phyloP scores from a whole-genome alignment of 1,140 invertebrate genomes.

The Andrena cerasifolii region DNA sequence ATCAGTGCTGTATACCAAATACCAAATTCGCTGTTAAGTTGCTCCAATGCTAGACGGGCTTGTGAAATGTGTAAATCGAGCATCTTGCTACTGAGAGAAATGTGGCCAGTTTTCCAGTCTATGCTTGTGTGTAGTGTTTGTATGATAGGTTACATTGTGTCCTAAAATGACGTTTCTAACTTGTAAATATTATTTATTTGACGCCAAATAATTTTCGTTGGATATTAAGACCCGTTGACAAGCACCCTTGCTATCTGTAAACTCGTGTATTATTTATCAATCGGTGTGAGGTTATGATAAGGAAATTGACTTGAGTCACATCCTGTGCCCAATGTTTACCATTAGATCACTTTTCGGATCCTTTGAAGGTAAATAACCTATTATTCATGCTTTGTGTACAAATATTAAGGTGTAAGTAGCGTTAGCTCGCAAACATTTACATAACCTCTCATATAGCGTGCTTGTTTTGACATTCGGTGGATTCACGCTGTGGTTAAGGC shows the following conservation, averaged over 20 bases:
- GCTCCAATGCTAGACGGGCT: background rate
- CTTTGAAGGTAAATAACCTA: slow-evolving; percentile 60
- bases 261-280: slow-evolving; percentile 60
- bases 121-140: slow-evolving; percentile 77
- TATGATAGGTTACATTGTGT: slow-evolving; percentile 79
- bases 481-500: slow-evolving; percentile 39
- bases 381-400: slow-evolving; percentile 11
- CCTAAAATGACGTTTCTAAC: slow-evolving; percentile 78
- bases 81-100: slow-evolving; percentile 48
- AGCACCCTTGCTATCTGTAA: slow-evolving; percentile 28
- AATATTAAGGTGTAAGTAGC: background rate
- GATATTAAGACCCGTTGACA: slow-evolving; percentile 49
- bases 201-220: slow-evolving; percentile 60
- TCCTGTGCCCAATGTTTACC: slow-evolving; percentile 66
- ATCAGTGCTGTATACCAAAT: background rate
- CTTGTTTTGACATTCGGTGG: slow-evolving; percentile 65
- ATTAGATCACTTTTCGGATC: slow-evolving; percentile 50
- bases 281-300: slow-evolving; percentile 76
- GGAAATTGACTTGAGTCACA: slow-evolving; percentile 62
- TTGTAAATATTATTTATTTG: slow-evolving; percentile 69
- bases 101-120: slow-evolving; percentile 69
- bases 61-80: slow-evolving; percentile 34
- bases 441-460: slow-evolving; percentile 60
- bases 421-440: slow-evolving; percentile 38
- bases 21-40: slow-evolving; percentile 17